phyloP scores from a whole-genome alignment of 2,888 invertebrate genomes.

The Theristus sp. region DNA sequence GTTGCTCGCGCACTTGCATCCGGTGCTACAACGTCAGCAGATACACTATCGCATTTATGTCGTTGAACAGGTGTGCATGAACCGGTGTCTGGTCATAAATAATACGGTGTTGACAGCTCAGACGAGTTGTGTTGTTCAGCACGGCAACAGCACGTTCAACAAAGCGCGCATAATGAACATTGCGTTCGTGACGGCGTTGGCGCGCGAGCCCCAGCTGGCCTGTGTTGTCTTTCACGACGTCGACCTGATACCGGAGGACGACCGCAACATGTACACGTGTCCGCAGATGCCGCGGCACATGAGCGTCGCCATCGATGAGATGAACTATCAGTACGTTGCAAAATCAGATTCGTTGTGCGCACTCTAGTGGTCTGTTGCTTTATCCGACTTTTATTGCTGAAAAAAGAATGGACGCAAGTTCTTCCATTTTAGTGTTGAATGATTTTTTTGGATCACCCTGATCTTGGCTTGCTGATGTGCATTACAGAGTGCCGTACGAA shows the following conservation, averaged over 20 bases:
- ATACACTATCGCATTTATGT: constrained; percentile 9
- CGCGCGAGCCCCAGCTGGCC: constrained; percentile 5
- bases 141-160: constrained; percentile 29
- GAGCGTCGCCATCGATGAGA: constrained; percentile 14
- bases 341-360: not conserved
- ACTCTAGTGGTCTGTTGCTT: too few species aligned
- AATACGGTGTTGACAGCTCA: not conserved
- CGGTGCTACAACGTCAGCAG: constrained; percentile 9
- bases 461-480: too few species aligned
- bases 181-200: constrained; percentile 24
- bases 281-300: constrained; percentile 12
- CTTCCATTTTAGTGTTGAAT: too few species aligned
- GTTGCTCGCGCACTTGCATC: constrained; percentile 9
- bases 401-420: too few species aligned
- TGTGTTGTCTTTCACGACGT: constrained; percentile 26
- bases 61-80: constrained; percentile 13
- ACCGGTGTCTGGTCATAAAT: not conserved
- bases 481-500: constrained; percentile 32
- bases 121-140: constrained; percentile 10
- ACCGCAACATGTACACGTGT: constrained; percentile 12
- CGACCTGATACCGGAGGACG: constrained; percentile 22
- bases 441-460: too few species aligned
- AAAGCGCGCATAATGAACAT: constrained; percentile 31
- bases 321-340: constrained; percentile 8
- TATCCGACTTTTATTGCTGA: too few species aligned